These are phyloP conservation scores for Notiomystis cincta DNA, from an alignment of 2,113 vertebrate genomes.

Conservation along the genomic window DNA sequence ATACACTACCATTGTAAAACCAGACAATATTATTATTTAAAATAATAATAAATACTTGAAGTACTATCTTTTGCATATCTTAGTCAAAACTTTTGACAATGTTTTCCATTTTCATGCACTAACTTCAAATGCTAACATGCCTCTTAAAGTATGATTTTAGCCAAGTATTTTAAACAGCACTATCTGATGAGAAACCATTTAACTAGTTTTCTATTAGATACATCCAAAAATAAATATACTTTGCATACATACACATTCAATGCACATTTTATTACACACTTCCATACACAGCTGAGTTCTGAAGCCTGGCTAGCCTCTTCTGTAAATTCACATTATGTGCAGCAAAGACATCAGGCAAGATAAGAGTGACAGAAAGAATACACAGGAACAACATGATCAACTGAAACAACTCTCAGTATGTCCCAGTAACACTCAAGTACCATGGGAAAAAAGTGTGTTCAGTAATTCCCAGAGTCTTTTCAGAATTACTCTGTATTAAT, in stretches of 20 bases:
- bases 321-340: accelerated
- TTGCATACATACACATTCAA: neutral
- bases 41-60: neutral
- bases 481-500: neutral
- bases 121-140: neutral
- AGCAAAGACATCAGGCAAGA: neutral
- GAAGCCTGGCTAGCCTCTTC: neutral
- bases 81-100: neutral
- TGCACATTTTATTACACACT: neutral
- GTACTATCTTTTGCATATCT: neutral
- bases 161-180: neutral
- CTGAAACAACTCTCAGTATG: neutral
- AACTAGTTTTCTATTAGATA: neutral
- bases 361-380: neutral
- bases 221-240: neutral
- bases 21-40: neutral
- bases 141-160: neutral
- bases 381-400: neutral
- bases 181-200: neutral
- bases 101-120: neutral
- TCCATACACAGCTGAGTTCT: neutral
- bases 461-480: neutral
- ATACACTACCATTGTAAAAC: neutral
- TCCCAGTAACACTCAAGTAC: neutral
- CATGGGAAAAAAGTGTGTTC: neutral